Base-by-base conservation (phyloP, 2,888 invertebrate genomes). In the Drosophila putrida region DNA sequence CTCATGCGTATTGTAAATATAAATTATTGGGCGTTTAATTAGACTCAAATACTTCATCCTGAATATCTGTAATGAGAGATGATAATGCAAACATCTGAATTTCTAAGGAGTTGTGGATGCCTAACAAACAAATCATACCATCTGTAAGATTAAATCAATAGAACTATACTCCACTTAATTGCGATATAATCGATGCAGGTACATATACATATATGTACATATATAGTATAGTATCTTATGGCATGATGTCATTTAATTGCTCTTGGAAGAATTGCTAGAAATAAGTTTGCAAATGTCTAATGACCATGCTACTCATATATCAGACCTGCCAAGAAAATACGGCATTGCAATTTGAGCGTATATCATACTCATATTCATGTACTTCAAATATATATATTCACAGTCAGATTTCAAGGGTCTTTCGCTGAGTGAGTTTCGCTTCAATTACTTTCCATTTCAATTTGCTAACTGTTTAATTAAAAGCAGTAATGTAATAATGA, bases 331-430 rank as follows among this genome's bases (percentile, higher is more conserved):
- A 3, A 15, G 20, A 62, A 36, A 59, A 50, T 53, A 47, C 20
- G 66, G 47, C 74, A 82, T 82, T 84, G 82, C 74, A 75, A 82
- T 49, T 55, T 46, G 85, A 79, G 57, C 20, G 20, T 77, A 60
- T 54, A 68, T 38, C 49, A 68, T 72, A 64, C 6, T 10, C 15
- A 13, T 39, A n/a, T 51, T 27, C 13, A 51, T 9, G 13, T 11
- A 38, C n/a, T 20, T 20, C 20, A 31, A 31, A 6, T 31, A 31
- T 31, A 53, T 28, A 13, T 31, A 31, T 5, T 31, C 11, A 41
- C 13, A 35, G 13, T 44, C n/a, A 35, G 4, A 35, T 44, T 25
- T 46, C 44, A 57, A 46, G 35, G 36, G 55, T 57, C 36, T 35
- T 44, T 53, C 15, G 49, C 25, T n/a, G n/a, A 4, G 43, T 43